These are phyloP conservation scores for Rallus limicola DNA, from an alignment of 2,113 vertebrate species.

Conservation along the genomic window DNA sequence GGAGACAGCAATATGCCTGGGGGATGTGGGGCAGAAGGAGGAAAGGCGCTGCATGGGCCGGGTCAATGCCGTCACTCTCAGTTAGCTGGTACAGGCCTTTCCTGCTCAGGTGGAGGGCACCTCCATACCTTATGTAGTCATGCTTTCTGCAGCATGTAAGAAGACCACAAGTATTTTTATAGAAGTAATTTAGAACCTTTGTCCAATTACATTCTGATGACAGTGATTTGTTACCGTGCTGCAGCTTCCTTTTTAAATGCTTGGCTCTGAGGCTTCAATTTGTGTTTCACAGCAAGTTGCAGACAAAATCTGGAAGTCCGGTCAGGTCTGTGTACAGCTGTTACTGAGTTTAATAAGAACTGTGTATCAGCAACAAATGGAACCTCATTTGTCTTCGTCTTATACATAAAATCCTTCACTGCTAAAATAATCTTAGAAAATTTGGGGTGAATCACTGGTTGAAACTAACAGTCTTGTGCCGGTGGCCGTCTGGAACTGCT, in stretches of 20 bases:
- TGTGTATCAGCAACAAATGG: neutral
- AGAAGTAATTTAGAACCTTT: neutral
- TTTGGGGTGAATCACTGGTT: neutral
- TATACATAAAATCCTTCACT: neutral
- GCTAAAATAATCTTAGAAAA: neutral
- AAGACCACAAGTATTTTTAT: neutral
- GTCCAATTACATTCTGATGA: neutral
- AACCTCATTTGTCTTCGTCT: neutral
- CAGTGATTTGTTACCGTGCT: neutral
- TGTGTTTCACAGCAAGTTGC: neutral
- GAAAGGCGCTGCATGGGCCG: accelerated
- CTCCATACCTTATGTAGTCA: neutral
- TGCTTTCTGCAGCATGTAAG: neutral
- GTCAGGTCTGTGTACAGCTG: neutral
- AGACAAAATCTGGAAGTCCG: neutral
- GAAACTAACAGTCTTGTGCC: neutral
- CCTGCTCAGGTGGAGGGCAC: neutral
- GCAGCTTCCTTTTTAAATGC: neutral
- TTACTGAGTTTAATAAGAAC: neutral
- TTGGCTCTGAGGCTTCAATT: neutral
- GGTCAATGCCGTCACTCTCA: neutral
- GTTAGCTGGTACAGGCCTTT: neutral
- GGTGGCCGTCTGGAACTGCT: neutral
- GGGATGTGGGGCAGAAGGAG: accelerated
- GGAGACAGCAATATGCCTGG: accelerated